phyloP scores from a whole-genome alignment of 2,888 invertebrate genomes.

The Lissonota sp. region DNA sequence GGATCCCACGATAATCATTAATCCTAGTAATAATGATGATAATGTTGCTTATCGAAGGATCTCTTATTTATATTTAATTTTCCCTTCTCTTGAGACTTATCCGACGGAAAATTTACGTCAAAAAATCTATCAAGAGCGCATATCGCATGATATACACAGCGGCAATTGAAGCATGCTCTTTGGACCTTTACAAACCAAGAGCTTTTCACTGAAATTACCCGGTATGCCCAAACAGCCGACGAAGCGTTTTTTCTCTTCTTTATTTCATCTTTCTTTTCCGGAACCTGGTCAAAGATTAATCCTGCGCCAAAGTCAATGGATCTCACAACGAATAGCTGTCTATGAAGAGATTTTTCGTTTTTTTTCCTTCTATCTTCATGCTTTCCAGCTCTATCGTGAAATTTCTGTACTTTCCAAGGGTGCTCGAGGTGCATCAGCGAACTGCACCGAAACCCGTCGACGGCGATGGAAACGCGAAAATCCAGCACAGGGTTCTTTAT shows the following conservation, averaged over 20 bases:
- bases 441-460: constrained; percentile 29
- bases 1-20: too few relatives aligned
- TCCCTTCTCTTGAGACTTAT: too few relatives aligned
- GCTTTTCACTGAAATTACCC: constrained; percentile 28
- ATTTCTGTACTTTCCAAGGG: background rate
- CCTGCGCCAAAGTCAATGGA: constrained; percentile 50
- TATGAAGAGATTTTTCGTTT: background rate
- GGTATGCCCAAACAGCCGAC: constrained; percentile 17
- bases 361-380: constrained; percentile 26
- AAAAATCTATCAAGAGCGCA: constrained; percentile 35
- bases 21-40: too few relatives aligned
- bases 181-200: constrained; percentile 29
- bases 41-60: too few relatives aligned
- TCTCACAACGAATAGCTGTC: constrained; percentile 17
- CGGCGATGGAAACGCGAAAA: background rate
- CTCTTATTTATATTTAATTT: too few relatives aligned
- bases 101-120: constrained; percentile 14
- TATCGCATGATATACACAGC: constrained; percentile 28
- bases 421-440: background rate
- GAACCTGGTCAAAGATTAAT: constrained; percentile 40
- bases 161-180: background rate
- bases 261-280: background rate
- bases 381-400: too few relatives aligned
- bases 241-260: constrained; percentile 7
- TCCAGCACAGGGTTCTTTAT: constrained; percentile 3